Evolutionary conservation across 1,140 invertebrate species (phyloP), one percentile per base, ranked within the genome.

Genomic region (Cydia strobilella): DNA sequence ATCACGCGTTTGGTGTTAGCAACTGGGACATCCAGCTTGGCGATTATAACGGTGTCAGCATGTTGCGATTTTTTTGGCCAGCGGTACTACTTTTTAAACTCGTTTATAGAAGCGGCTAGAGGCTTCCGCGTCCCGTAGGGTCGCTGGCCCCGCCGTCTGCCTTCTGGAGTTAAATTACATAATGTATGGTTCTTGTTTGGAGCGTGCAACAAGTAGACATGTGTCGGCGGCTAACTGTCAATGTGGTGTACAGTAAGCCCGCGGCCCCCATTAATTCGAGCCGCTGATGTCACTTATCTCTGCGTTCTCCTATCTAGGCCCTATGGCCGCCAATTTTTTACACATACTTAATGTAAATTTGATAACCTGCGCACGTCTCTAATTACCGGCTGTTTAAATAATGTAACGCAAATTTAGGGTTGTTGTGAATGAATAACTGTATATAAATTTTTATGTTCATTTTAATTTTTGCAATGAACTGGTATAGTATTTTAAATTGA

Each of bases 1-100:
- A 89, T 84, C 85, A 82, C 82, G 86, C 88, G 84, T 89, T 82
- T 87, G 82, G 84, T 86, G 86, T 84, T 90, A 90, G 86, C 90
- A 93, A 92, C 88, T 91, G 87, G 91, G 88, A 89, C 92, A 93
- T 91, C 91, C 92, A 91, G 89, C 91, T 89, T 90, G 91, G 92
- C 92, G 91, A 92, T 91, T 91, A 92, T 93, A 93, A 93, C 92
- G 92, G 92, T 93, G 92, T 92, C 91, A 93, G 90, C 91, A 93
- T 93, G 92, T 93, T 92, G 92, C 91, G 89, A 93, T 93, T 93
- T 93, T 93, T 93, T 93, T 93, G 91, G 91, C 89, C 87, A 93
- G 91, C 91, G 92, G 90, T 92, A 91, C 91, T 92, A 92, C 92
- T 92, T 93, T 92, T 90, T 92, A 93, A 93, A 93, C 91, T 93